Base-by-base conservation (phyloP, 2,113 vertebrate genomes). In the Semicossyphus pulcher region DNA sequence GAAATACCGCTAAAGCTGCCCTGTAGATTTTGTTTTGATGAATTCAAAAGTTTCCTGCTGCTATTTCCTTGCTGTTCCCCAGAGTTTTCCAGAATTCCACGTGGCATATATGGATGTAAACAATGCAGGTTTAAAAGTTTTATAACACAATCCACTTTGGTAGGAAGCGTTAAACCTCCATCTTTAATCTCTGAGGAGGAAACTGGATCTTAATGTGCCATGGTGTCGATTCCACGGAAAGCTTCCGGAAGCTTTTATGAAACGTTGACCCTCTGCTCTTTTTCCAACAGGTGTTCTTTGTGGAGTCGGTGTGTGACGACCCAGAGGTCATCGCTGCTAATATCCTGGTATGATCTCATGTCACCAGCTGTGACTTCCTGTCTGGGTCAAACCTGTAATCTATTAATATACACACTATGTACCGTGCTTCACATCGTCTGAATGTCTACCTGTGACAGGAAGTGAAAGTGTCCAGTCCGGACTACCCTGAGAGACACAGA, bases 281-380 rank as follows among this genome's bases (percentile, higher is more conserved):
- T 26, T 78, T 2, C 61, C 73, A 49, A 75, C 77, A 99, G 97
- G 96, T 99, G 59, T 99, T 99, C 87, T 99, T 99, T 59, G 97
- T 99, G 92, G 97, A 99, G 89, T 99, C 97, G 0, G 97, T 98
- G 56, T 99, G 97, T 69, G 97, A 99, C 3, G 97, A 99, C 89
- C 97, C 97, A 1, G 97, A 99, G 51, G 96, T 99, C 81, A 99
- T 99, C 21, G 97, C 97, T 91, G 96, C 97, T 62, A 99, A 99
- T 53, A 99, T 99, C 85, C 87, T 98, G 96, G 97, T 99, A 91
- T 25, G 94, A 94, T 54, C 72, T 74, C 2, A 58, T 44, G 32
- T 60, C 45, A 56, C 42, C 42, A 42, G 16, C 21, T 34, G 34
- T 69, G 37, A 52, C 66, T 37, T 74, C 29, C n/a, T 5, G 52